Evolutionary conservation across 2,888 invertebrate species (phyloP).

Genomic region (Salticus scenicus): DNA sequence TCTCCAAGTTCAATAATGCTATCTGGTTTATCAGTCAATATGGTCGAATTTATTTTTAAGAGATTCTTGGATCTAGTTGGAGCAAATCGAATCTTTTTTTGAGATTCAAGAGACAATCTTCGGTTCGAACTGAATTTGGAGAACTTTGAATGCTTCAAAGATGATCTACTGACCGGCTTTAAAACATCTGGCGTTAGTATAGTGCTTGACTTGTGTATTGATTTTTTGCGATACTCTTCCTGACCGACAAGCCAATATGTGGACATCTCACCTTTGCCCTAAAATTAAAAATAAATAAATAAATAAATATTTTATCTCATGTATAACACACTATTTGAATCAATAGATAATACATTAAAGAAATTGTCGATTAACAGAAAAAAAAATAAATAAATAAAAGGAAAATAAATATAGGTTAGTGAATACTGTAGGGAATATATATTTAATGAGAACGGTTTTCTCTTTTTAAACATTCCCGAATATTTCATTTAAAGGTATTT

Average conservation of each 20-base stretch:
- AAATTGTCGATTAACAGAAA: too few relatives aligned
- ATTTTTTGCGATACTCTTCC: conserved; percentile 37
- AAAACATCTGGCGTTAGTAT: conserved; percentile 40
- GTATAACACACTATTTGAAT: too few relatives aligned
- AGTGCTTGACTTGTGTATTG: not conserved
- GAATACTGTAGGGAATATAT: too few relatives aligned
- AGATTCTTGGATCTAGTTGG: conserved; percentile 20
- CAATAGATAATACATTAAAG: too few relatives aligned
- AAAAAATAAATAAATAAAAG: too few relatives aligned
- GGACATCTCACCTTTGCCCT: conserved; percentile 69
- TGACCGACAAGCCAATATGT: conserved; percentile 69
- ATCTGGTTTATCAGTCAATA: not conserved
- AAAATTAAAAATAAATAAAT: not conserved
- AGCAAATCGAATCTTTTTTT: conserved; percentile 57
- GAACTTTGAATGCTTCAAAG: conserved; percentile 31
- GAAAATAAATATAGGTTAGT: too few relatives aligned
- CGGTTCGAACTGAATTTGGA: conserved; percentile 25
- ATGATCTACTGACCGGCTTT: conserved; percentile 37
- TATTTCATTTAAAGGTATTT: too few relatives aligned
- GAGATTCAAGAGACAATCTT: conserved; percentile 52
- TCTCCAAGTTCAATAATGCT: not conserved
- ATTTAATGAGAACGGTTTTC: too few relatives aligned
- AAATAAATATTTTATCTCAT: too few relatives aligned
- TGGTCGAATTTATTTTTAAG: not conserved
- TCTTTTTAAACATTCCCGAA: too few relatives aligned